Evolutionary conservation across 2,113 vertebrate species (phyloP).

Genomic region (Isichthys henryi): DNA sequence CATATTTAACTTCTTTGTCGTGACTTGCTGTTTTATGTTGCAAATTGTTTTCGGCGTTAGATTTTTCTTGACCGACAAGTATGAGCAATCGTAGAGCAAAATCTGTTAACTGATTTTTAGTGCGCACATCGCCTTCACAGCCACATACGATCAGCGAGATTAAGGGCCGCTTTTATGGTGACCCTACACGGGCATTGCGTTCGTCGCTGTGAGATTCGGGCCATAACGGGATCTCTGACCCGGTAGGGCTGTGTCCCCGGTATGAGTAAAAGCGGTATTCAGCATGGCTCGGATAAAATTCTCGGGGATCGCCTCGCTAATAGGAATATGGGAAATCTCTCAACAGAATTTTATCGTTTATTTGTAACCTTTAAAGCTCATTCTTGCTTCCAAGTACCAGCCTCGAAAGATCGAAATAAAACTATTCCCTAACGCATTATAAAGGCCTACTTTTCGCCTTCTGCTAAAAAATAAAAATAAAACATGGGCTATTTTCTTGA

Average conservation of each 20-base stretch:
- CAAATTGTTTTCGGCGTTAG: not conserved
- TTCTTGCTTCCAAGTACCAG: not conserved
- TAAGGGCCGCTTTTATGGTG: not conserved
- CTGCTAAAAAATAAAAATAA: not conserved
- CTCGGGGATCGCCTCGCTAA: not conserved
- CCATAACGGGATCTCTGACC: not conserved
- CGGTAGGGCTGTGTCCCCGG: not conserved
- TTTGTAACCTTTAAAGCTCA: not conserved
- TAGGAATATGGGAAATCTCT: not conserved
- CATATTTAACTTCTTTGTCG: not conserved
- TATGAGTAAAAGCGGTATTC: not conserved
- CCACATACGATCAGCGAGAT: not conserved
- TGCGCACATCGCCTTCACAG: not conserved
- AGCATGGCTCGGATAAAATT: not conserved
- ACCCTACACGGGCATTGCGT: not conserved
- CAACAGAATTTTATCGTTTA: not conserved
- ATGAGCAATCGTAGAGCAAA: not conserved
- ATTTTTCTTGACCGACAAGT: not conserved
- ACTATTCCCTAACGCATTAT: not conserved
- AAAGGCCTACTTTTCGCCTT: not conserved
- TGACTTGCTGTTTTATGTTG: not conserved
- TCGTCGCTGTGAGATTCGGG: not conserved
- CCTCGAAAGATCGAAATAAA: not conserved
- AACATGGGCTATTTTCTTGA: not conserved
- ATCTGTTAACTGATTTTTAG: not conserved